Evolutionary conservation across 1,140 invertebrate species (phyloP), one percentile per base, ranked within the genome.

Genomic region (Polyergus mexicanus): DNA sequence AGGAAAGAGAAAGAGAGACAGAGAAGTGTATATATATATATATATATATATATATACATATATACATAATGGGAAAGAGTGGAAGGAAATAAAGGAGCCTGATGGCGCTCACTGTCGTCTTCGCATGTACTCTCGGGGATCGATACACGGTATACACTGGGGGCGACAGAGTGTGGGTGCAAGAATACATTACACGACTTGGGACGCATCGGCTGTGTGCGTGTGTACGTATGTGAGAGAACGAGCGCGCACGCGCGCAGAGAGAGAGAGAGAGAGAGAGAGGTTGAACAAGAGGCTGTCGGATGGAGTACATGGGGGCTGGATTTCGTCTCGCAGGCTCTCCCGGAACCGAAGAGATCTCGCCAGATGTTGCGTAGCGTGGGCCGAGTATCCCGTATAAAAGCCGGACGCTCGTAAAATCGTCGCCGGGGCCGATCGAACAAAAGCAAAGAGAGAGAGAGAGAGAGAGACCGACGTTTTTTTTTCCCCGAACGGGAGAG

Each of bases 91-190:
- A 83, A 87, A 91, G 88, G 86, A 91, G 77, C 86, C 87, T 90
- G 92, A 91, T 93, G 91, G 93, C 93, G 92, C 92, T 92, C 87
- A 76, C 54, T 65, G 60, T 66, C 86, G 76, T 83, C 88, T 91
- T 88, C 84, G 86, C 86, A 88, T 91, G 88, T 88, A 90, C 91
- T 92, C 91, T 88, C 92, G 88, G 88, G 66, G 92, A 93, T 93
- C 92, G 92, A 93, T 93, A 93, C 91, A 93, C 91, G 91, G 92
- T 89, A 93, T 91, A 91, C 91, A 90, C 91, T 86, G 60, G 78
- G 81, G 76, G 78, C 60, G 80, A 78, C 69, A 66, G 68, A 66
- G 84, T 81, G 84, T 71, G 62, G 78, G 72, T 89, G 89, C 88
- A 74, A 87, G 87, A 87, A 88, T 90, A 90, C 86, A 78, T 76